Base-by-base conservation (phyloP, 2,797 vertebrate genomes). In the Coluber constrictor region DNA sequence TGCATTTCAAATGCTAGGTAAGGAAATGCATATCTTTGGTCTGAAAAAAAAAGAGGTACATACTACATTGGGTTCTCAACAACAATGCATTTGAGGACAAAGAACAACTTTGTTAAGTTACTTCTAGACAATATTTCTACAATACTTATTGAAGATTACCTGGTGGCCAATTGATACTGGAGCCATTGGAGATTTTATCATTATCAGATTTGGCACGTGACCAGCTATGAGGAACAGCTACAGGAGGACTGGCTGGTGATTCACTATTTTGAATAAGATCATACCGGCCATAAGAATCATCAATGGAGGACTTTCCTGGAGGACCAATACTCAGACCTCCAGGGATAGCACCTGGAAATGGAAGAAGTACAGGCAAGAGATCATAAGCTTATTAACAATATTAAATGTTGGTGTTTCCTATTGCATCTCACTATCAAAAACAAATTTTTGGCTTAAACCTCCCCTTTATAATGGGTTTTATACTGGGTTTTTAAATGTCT, bases 141-240 rank as follows among this genome's bases (percentile, higher is more conserved):
- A 0, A 86, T 88, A 3, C 23, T 87, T 88, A 25, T 1, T 0
- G 12, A 90, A 92, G 27, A 83, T 97, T 96, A 99, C 99, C 99
- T 98, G 99, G 99, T 95, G 99, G 99, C 99, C 99, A 99, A 98
- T 98, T 99, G 93, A 99, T 98, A 97, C 98, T 99, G 97, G 98
- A 99, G 95, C 99, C 99, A n/a, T 99, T 99, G 93, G 99, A 98
- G 96, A 99, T 98, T 97, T 99, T 99, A 94, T 99, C 99, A 94
- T 97, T 98, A 95, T 99, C 98, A 47, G 98, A 98, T 98, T 99
- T 99, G 98, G 98, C 98, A 97, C 98, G 99, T 95, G 98, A 98
- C 99, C 99, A 99, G 98, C 98, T 99, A 97, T 99, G 99, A 92
- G 98, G 98, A 96, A 98, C 98, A 95, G 99, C 97, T 96, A 98